These are phyloP conservation scores for Tenthredo notha DNA, from an alignment of 2,888 invertebrate genomes.

Conservation along the genomic window DNA sequence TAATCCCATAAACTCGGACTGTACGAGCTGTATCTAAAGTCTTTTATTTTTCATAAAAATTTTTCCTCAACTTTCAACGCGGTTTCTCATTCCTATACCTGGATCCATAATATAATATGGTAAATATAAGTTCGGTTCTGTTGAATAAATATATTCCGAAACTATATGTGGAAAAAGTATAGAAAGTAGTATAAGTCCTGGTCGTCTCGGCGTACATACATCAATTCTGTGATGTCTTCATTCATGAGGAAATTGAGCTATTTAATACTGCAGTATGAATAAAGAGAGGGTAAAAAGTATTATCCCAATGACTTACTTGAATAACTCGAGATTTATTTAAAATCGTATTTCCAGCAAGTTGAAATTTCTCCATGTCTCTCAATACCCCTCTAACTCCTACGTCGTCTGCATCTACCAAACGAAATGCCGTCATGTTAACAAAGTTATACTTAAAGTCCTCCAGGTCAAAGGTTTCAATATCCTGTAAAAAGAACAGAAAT, in stretches of 20 bases:
- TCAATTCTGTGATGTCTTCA: neutral
- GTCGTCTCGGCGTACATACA: neutral
- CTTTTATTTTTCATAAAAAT: constrained; percentile 16
- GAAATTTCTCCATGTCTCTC: constrained; percentile 86
- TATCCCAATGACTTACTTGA: constrained; percentile 74
- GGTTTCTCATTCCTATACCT: too few relatives aligned
- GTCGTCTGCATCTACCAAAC: constrained; percentile 86
- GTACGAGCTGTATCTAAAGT: neutral
- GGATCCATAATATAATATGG: constrained; percentile 28
- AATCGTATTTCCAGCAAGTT: constrained; percentile 79
- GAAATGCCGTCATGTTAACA: constrained; percentile 88
- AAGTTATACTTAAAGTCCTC: constrained; percentile 89
- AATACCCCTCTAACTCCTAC: constrained; percentile 84
- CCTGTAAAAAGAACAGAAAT: constrained; percentile 72
- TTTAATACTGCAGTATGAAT: neutral
- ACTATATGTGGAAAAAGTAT: constrained; percentile 21
- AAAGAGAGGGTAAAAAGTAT: neutral
- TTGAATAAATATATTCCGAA: constrained; percentile 27
- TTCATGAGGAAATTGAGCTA: neutral
- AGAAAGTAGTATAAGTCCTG: neutral
- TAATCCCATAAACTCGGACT: constrained; percentile 41
- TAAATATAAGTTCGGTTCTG: constrained; percentile 15
- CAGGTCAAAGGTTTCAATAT: constrained; percentile 84
- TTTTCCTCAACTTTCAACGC: constrained; percentile 21
- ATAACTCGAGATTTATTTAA: constrained; percentile 79